Percentiles rank a stretch among this genome's conserved stretches.
Conservation (phyloP, 1,140 invertebrate species). For the Orius insidiosus region DNA sequence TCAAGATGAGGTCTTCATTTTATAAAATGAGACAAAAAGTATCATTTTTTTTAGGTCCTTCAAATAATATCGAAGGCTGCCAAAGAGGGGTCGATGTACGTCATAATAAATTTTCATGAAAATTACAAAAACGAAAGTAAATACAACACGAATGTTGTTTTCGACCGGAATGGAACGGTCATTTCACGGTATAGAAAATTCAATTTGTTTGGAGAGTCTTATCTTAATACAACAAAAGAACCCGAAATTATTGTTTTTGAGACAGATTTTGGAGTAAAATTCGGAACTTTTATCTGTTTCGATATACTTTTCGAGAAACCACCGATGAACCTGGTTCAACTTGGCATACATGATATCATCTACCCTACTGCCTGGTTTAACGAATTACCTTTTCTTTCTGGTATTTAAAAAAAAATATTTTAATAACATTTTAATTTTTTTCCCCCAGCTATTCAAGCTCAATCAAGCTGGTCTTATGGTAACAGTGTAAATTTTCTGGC, state of each 20-base stretch:
- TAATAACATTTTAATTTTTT: too few species aligned
- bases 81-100: neutral
- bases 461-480: slow-evolving; percentile 33
- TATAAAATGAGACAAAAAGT: neutral
- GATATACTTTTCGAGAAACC: slow-evolving; percentile 54
- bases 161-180: slow-evolving; percentile 15
- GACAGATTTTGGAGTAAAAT: slow-evolving; percentile 67
- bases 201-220: slow-evolving; percentile 42
- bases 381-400: slow-evolving; percentile 48
- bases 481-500: slow-evolving; percentile 37
- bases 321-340: slow-evolving; percentile 31
- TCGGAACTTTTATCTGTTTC: slow-evolving; percentile 59
- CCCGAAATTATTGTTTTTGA: slow-evolving; percentile 38
- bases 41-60: neutral
- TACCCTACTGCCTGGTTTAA: slow-evolving; percentile 56
- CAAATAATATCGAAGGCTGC: slow-evolving; percentile 4
- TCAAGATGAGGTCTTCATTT: too few species aligned
- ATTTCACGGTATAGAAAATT: slow-evolving; percentile 51
- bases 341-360: slow-evolving; percentile 45
- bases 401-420: too few species aligned
- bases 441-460: slow-evolving; percentile 31
- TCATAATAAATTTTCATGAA: slow-evolving; percentile 7
- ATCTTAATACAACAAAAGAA: slow-evolving; percentile 29
- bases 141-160: slow-evolving; percentile 11
- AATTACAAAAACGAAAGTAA: neutral